Evolutionary conservation across 2,797 vertebrate species (phyloP).

Genomic region (Pyrocephalus nanus): DNA sequence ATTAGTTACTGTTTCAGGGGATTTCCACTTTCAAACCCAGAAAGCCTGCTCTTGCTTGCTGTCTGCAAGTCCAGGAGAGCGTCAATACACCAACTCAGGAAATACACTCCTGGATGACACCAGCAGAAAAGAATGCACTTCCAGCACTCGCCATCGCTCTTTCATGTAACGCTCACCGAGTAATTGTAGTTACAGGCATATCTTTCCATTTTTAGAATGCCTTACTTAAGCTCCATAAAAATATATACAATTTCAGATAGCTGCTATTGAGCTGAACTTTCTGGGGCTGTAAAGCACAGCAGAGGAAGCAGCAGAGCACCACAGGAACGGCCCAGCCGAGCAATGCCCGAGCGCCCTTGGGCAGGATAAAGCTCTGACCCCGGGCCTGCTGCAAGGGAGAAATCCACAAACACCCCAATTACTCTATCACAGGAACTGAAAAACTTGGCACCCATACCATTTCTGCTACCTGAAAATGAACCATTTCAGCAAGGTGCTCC

Average conservation of each 20-base stretch:
- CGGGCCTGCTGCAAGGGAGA: neutral
- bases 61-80: neutral
- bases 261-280: neutral
- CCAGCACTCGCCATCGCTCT: neutral
- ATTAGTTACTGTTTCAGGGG: constrained; percentile 25
- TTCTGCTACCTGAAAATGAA: neutral
- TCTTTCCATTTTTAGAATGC: constrained; percentile 15
- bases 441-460: neutral
- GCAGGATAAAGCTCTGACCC: rapidly evolving
- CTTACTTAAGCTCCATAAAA: neutral
- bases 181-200: neutral
- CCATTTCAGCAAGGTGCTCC: neutral
- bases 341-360: rapidly evolving
- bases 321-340: neutral
- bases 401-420: rapidly evolving
- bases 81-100: constrained; percentile 16
- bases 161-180: neutral
- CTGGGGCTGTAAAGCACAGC: rapidly evolving
- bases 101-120: constrained; percentile 50
- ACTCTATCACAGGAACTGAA: rapidly evolving
- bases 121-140: constrained; percentile 56
- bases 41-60: constrained; percentile 33
- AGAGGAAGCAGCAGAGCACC: neutral
- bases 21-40: constrained; percentile 37
- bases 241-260: neutral